These are phyloP conservation scores for Vanacampus margaritifer DNA, from an alignment of 2,113 vertebrate species.

Conservation along the genomic window DNA sequence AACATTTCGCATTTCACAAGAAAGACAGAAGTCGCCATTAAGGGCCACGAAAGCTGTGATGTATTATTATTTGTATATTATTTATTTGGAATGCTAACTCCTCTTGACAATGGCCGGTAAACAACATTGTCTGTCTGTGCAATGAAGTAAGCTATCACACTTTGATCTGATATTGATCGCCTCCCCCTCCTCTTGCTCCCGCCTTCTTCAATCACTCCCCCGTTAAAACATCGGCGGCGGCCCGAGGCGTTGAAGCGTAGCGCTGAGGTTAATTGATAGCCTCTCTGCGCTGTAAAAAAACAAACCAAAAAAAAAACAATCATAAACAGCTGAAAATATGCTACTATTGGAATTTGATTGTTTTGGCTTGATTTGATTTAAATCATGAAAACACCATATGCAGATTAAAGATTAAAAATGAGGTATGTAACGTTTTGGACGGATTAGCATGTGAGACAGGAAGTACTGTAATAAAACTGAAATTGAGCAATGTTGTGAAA, in stretches of 20 bases:
- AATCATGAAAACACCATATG: neutral
- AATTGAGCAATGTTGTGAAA: no score
- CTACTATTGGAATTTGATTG: neutral
- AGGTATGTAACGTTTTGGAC: neutral
- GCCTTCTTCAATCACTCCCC: conserved; percentile 32
- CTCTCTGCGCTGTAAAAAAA: conserved; percentile 48
- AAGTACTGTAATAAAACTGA: no score
- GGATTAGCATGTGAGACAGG: neutral
- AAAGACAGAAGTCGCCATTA: neutral
- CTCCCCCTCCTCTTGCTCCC: conserved; percentile 50
- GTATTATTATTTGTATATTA: neutral
- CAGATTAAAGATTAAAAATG: neutral
- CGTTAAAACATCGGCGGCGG: conserved; percentile 54
- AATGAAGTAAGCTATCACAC: conserved; percentile 66
- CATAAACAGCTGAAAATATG: conserved; percentile 36
- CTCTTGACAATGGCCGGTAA: conserved; percentile 41
- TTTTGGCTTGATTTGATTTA: neutral
- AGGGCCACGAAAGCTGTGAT: neutral
- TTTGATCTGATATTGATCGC: conserved; percentile 76
- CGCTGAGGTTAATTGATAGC: conserved; percentile 66
- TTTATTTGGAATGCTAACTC: neutral
- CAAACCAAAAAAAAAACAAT: neutral
- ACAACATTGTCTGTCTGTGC: conserved; percentile 49
- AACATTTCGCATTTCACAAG: neutral
- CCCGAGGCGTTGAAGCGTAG: conserved; percentile 53